Evolutionary conservation across 2,113 vertebrate genomes (phyloP).

Genomic region (Heterocephalus glaber): DNA sequence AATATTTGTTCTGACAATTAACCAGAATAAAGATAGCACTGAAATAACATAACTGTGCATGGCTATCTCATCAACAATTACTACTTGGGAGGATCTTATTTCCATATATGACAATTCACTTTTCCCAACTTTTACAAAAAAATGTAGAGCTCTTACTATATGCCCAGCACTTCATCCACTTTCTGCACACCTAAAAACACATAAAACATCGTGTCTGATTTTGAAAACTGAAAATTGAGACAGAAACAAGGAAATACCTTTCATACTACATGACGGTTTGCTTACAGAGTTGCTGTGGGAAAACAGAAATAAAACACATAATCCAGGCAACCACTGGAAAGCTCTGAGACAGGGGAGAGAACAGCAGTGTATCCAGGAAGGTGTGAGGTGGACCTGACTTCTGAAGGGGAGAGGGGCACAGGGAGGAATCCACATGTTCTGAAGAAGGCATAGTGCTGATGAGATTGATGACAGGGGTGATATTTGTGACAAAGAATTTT

Average conservation of each 20-base stretch:
- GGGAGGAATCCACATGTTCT: no score
- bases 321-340: background rate
- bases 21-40: background rate
- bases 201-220: background rate
- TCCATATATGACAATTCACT: background rate
- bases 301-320: background rate
- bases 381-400: no score
- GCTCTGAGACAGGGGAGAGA: background rate
- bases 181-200: background rate
- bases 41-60: background rate
- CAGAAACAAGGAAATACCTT: background rate
- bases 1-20: background rate
- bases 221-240: background rate
- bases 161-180: background rate
- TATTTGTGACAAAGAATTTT: background rate
- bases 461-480: background rate
- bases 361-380: background rate
- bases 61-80: background rate
- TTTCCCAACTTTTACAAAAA: background rate
- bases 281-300: background rate
- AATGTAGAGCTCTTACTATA: background rate
- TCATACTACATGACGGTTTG: background rate
- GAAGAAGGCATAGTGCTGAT: background rate
- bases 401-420: accelerated
- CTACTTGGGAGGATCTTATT: background rate